Evolutionary conservation across 2,113 vertebrate species (phyloP).

Genomic region (Lipophrys pholis): DNA sequence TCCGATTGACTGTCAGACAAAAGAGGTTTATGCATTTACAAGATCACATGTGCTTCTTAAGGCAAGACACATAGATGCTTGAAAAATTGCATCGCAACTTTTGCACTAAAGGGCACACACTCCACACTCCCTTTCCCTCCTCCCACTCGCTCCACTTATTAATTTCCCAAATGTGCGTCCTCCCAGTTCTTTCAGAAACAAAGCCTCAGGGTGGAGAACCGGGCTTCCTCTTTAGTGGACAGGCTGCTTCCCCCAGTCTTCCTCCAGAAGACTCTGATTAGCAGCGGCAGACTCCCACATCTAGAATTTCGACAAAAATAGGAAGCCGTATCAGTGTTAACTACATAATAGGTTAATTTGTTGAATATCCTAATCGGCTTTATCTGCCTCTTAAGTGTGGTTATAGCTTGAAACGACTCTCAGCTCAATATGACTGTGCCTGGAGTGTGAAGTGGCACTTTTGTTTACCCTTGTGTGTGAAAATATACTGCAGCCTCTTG

Average conservation of each 20-base stretch:
- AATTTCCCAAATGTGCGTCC: slow-evolving; percentile 48
- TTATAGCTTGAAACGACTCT: no score
- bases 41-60: slow-evolving; percentile 41
- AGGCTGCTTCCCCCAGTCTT: slow-evolving; percentile 19
- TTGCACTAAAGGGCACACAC: slow-evolving; percentile 11
- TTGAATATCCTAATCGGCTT: no score
- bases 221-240: slow-evolving; percentile 16
- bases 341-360: no score
- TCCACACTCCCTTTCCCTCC: slow-evolving; percentile 43
- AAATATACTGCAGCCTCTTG: slow-evolving; percentile 8
- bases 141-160: slow-evolving; percentile 55
- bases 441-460: not conserved
- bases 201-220: slow-evolving; percentile 29
- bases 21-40: slow-evolving; percentile 14
- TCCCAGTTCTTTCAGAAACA: slow-evolving; percentile 14
- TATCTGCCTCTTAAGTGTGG: no score
- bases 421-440: not conserved
- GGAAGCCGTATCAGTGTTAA: not conserved
- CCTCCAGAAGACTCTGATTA: slow-evolving; percentile 31
- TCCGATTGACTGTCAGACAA: slow-evolving; percentile 42
- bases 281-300: not conserved
- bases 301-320: no score
- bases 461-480: slow-evolving; percentile 7
- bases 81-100: slow-evolving; percentile 40
- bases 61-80: slow-evolving; percentile 34